Conservation (phyloP, 1,140 invertebrate species). For the Trigoniulus corallinus region DNA sequence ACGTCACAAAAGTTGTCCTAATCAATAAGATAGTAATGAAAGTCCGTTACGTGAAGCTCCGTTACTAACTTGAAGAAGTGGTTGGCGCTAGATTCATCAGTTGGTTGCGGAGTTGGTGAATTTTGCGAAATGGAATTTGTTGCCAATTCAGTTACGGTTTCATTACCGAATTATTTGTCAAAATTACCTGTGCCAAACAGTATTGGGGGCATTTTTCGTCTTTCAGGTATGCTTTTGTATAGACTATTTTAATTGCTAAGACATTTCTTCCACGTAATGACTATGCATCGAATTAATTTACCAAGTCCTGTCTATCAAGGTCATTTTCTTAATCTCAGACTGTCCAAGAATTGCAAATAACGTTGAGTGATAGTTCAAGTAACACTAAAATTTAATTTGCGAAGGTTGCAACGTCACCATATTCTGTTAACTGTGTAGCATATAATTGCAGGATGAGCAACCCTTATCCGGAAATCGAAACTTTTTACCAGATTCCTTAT, state of each 20-base stretch:
- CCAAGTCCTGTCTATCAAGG: background rate
- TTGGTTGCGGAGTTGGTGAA: too few species aligned
- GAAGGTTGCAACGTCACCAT: too few species aligned
- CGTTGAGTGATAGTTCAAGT: background rate
- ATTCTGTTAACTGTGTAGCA: too few species aligned
- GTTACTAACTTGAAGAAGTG: too few species aligned
- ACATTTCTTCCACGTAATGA: background rate
- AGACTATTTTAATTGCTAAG: background rate
- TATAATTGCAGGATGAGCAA: too few species aligned
- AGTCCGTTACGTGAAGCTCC: too few species aligned
- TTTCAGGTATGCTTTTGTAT: conserved; percentile 10
- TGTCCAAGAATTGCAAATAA: background rate
- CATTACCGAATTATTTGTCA: conserved; percentile 15
- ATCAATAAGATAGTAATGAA: too few species aligned
- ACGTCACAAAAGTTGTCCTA: too few species aligned
- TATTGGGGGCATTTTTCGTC: conserved; percentile 13
- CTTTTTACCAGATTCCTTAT: too few species aligned
- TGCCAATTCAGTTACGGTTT: conserved; percentile 13
- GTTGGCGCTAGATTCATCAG: too few species aligned
- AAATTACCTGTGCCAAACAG: conserved; percentile 15
- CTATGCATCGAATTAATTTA: background rate
- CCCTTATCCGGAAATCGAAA: too few species aligned
- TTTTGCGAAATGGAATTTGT: conserved; percentile 13
- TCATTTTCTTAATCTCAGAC: background rate
- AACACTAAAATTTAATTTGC: background rate